Base-by-base conservation (phyloP, 2,113 vertebrate genomes). In the Struthio camelus region DNA sequence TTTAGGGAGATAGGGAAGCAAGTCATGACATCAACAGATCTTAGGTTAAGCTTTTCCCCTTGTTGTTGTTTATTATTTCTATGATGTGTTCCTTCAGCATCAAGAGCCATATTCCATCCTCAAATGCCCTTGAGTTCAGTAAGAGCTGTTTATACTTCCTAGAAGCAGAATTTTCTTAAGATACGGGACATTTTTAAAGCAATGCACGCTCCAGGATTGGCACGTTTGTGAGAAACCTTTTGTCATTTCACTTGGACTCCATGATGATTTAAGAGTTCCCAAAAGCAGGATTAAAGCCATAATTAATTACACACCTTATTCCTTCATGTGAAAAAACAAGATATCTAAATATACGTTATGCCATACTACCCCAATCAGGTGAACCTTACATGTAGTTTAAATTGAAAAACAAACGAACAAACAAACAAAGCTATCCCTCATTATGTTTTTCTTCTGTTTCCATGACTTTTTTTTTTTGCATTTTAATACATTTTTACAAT, bases 1-100 rank as follows among this genome's bases (percentile, higher is more conserved):
- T 98, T 90, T 67, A 75, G 88, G 89, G 90, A 96, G 97, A 97
- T 92, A 98, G 86, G 61, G 54, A 95, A 96, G 94, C 89, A 75
- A 97, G 94, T 95, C 87, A 85, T 34, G 87, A 91, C 96, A 97
- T 36, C 95, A 89, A 90, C 40, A 95, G 97, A 96, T 89, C 88
- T 94, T 67, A 85, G 59, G 80, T 90, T 97, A 96, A 97, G 94
- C 94, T 69, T 91, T 94, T 96, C 59, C 38, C 80, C 64, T 85
- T 73, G 82, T 56, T 58, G 73, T 70, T 85, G 53, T 87, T 77
- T 95, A 38, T 85, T 34, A 93, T 80, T 72, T 30, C 86, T 94
- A 0, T 61, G 77, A 94, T 66, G 91, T 70, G 82, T 62, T 78
- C 81, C 92, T 93, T 84, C 84, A 30, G 72, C 65, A 83, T 16